Evolutionary conservation across 2,113 vertebrate genomes (phyloP).

Genomic region (Rhabdomys dilectus): DNA sequence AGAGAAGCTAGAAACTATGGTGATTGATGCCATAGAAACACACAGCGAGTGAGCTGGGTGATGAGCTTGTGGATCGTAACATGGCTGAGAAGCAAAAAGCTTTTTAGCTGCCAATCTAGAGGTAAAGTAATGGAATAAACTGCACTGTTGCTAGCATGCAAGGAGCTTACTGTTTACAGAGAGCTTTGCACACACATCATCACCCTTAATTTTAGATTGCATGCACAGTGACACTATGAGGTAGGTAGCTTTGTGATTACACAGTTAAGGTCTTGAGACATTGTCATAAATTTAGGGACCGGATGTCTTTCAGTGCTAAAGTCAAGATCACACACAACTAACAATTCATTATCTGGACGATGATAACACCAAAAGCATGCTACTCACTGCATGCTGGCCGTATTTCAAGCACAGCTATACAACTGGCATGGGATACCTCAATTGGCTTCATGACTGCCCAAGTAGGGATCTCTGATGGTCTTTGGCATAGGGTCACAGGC

Average conservation of each 20-base stretch:
- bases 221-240: constrained; percentile 14
- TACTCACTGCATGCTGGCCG: not conserved
- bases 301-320: not conserved
- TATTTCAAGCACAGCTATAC: not conserved
- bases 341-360: constrained; percentile 24
- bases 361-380: not conserved
- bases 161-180: constrained; percentile 52
- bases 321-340: constrained; percentile 17
- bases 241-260: constrained; percentile 12
- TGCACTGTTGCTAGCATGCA: not conserved
- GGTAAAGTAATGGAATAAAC: constrained; percentile 64
- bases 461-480: not conserved
- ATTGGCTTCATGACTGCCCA: not conserved
- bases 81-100: constrained; percentile 74
- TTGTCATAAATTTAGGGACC: not conserved
- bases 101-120: constrained; percentile 70
- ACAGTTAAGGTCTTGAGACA: constrained; percentile 18
- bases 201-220: constrained; percentile 36
- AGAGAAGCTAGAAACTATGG: constrained; percentile 81
- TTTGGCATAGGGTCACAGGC: not conserved
- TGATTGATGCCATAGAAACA: constrained; percentile 84
- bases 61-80: constrained; percentile 73
- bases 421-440: not conserved
- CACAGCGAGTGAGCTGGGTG: constrained; percentile 65
- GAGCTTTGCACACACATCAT: constrained; percentile 15